Evolutionary conservation across 2,888 invertebrate genomes (phyloP).

Genomic region (Pasiphila rectangulata): DNA sequence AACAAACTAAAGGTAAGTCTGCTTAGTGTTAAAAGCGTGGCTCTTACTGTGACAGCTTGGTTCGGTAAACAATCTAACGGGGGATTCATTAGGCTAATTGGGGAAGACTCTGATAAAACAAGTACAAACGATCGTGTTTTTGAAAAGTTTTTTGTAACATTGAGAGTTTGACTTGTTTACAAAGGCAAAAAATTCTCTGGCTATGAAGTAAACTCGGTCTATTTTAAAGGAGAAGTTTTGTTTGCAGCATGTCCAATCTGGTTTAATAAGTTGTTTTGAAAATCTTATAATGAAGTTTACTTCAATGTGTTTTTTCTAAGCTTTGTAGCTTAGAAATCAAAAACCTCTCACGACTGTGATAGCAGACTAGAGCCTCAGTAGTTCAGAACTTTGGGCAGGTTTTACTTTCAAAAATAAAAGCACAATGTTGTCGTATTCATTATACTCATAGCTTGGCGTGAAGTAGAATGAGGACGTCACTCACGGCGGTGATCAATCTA

Average conservation of each 20-base stretch:
- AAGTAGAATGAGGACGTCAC: conserved; percentile 59
- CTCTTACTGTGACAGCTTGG: conserved; percentile 36
- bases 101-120: conserved; percentile 26
- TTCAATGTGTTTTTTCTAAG: too few species aligned
- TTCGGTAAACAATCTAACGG: conserved; percentile 35
- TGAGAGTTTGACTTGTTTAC: background rate
- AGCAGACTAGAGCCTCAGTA: too few species aligned
- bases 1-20: conserved; percentile 48
- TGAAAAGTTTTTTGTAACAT: background rate
- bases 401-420: too few species aligned
- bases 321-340: too few species aligned
- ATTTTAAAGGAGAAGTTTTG: too few species aligned
- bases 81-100: conserved; percentile 46
- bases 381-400: too few species aligned
- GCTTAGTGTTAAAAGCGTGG: conserved; percentile 42
- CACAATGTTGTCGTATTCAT: background rate
- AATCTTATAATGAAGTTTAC: too few species aligned
- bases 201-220: too few species aligned
- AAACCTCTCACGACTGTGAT: too few species aligned
- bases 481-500: conserved; percentile 70
- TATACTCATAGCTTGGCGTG: conserved; percentile 23
- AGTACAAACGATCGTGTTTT: conserved; percentile 3
- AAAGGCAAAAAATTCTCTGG: background rate
- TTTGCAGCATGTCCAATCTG: too few species aligned
- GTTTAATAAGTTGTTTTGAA: too few species aligned